Conservation (phyloP, 2,113 vertebrate genomes). For the Heterotis niloticus region DNA sequence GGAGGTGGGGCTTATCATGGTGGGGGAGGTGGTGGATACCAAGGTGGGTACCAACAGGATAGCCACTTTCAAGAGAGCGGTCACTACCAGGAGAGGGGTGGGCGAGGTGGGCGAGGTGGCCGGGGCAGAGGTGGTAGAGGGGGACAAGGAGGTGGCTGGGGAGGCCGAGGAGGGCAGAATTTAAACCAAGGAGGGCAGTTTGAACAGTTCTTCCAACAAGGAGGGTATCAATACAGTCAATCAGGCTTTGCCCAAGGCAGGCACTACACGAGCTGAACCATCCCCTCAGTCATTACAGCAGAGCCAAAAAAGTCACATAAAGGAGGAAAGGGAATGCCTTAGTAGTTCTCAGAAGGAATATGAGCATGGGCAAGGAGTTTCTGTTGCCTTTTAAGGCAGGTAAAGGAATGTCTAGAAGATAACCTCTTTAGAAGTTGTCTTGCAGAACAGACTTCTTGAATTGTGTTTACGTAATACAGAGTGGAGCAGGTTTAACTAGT, state of each 20-base stretch:
- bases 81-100: slow-evolving; percentile 62
- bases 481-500: slow-evolving; percentile 2
- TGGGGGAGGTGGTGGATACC: slow-evolving; percentile 66
- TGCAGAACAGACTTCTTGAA: background rate
- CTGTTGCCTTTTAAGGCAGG: background rate
- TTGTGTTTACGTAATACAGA: background rate
- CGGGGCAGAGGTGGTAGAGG: slow-evolving; percentile 56
- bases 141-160: slow-evolving; percentile 65
- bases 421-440: background rate
- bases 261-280: slow-evolving; percentile 87
- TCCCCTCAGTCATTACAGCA: slow-evolving; percentile 51
- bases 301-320: slow-evolving; percentile 61
- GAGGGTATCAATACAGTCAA: slow-evolving; percentile 93
- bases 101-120: slow-evolving; percentile 59
- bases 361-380: slow-evolving; percentile 21
- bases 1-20: slow-evolving; percentile 69
- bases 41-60: slow-evolving; percentile 71
- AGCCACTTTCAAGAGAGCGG: slow-evolving; percentile 76
- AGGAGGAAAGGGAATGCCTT: slow-evolving; percentile 16
- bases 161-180: slow-evolving; percentile 77
- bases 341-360: slow-evolving; percentile 21
- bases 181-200: slow-evolving; percentile 94
- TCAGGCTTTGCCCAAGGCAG: slow-evolving; percentile 91
- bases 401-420: background rate
- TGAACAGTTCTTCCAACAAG: slow-evolving; percentile 98